Percentiles rank a stretch among this genome's conserved stretches.
These are phyloP conservation scores for Melopsittacus undulatus DNA, from an alignment of 2,797 vertebrate genomes.

Conservation along the genomic window DNA sequence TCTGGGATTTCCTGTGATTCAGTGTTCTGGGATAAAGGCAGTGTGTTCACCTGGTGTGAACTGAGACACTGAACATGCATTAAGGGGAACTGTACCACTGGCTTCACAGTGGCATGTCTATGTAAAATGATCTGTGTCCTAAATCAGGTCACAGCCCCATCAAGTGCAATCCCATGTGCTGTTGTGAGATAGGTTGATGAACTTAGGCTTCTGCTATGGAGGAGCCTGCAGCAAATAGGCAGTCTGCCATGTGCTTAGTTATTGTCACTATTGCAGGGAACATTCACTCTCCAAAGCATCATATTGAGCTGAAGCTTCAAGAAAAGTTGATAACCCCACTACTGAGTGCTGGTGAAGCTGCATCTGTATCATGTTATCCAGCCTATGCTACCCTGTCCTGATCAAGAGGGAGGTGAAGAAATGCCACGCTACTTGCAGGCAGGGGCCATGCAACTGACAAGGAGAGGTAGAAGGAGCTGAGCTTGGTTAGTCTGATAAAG, in stretches of 20 bases:
- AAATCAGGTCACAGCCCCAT: background rate
- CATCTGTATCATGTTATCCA: background rate
- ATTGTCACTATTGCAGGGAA: background rate
- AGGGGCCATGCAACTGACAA: background rate
- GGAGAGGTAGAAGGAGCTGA: background rate
- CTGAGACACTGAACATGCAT: accelerated
- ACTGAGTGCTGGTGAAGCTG: background rate
- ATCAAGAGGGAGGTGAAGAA: background rate
- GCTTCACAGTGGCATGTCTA: background rate
- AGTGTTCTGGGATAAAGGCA: background rate
- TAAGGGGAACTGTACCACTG: background rate
- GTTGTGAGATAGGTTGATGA: background rate
- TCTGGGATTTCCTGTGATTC: background rate
- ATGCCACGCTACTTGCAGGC: accelerated
- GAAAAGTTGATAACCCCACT: background rate
- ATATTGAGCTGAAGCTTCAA: background rate
- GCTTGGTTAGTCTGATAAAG: background rate
- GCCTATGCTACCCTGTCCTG: background rate
- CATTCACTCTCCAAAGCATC: background rate
- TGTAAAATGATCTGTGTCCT: background rate
- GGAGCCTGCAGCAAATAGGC: background rate
- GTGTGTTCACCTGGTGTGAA: background rate
- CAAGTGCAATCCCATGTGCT: background rate
- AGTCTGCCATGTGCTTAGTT: accelerated
- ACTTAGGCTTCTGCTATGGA: background rate